phyloP scores from a whole-genome alignment of 1,140 invertebrate genomes.

The Phocides pigmalion region DNA sequence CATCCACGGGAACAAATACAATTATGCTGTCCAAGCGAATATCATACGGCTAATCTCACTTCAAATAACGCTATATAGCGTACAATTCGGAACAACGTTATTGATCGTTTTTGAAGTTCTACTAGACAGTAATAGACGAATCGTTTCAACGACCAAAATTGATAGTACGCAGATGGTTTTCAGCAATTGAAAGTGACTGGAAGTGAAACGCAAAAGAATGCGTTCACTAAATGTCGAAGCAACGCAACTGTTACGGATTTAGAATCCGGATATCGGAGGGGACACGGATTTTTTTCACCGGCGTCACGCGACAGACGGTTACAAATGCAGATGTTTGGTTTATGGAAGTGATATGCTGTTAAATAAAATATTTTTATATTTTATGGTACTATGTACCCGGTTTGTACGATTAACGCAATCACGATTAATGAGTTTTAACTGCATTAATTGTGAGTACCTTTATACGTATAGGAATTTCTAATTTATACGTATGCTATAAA shows the following conservation, averaged over 20 bases:
- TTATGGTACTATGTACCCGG: too few relatives aligned
- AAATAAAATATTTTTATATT: too few relatives aligned
- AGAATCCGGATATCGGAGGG: slow-evolving; percentile 69
- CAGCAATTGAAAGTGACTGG: slow-evolving; percentile 17
- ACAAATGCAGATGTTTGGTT: slow-evolving; percentile 28
- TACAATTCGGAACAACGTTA: background rate
- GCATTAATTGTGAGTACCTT: too few relatives aligned
- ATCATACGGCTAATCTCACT: too few relatives aligned
- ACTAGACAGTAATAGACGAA: slow-evolving; percentile 18
- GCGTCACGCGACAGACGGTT: slow-evolving; percentile 46
- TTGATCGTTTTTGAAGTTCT: slow-evolving; percentile 10
- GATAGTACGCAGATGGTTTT: slow-evolving; percentile 26
- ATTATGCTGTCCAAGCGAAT: too few relatives aligned
- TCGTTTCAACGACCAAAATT: slow-evolving; percentile 19
- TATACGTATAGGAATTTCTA: too few relatives aligned
- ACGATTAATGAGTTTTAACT: too few relatives aligned
- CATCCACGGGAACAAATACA: too few relatives aligned
- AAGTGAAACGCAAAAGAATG: slow-evolving; percentile 35
- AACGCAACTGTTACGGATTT: slow-evolving; percentile 54
- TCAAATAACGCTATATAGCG: too few relatives aligned
- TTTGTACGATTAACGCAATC: too few relatives aligned
- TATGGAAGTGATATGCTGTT: slow-evolving; percentile 34
- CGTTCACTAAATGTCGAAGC: slow-evolving; percentile 47
- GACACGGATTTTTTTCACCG: slow-evolving; percentile 59
- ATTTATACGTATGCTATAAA: too few relatives aligned